Evolutionary conservation across 2,113 vertebrate species (phyloP), one percentile per base, ranked within the genome.

Genomic region (Psettodes erumei): DNA sequence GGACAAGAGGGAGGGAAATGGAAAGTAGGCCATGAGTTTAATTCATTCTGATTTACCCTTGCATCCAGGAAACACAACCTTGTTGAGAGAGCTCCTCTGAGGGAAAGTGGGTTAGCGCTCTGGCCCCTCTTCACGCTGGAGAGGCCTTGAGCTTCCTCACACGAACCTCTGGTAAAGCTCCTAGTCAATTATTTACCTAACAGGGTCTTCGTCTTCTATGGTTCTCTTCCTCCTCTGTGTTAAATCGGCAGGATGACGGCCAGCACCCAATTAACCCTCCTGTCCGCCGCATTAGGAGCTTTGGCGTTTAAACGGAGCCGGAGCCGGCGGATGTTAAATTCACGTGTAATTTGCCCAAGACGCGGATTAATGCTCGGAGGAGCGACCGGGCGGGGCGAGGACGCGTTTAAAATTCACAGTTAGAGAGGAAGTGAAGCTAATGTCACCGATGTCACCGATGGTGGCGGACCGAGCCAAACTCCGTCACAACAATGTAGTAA

Each of bases 11-110:
- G 72, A 72, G 56, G 63, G 45, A 42, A 23, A 50, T 54, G 0
- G 23, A 83, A 92, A 89, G 38, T 84, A 86, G 89, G 85, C 72
- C 79, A 85, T 8, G 76, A 75, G 64, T 83, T 82, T 54, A 85
- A 90, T 79, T 77, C 78, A 71, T 65, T 85, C 71, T 76, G 86
- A 83, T 89, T 77, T 76, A 79, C 70, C 80, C 83, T 83, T 56
- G 72, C 84, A 85, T 89, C 65, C 69, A 81, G 87, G 73, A 84
- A 91, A 86, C 68, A 69, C 84, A 79, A 62, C 83, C 77, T 74
- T 65, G 77, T 76, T 68, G 55, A 74, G 65, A 62, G 62, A 71
- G 75, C 81, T 81, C 68, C 78, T 77, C 71, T 4, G 77, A 82
- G 77, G 63, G 60, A 69, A 80, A 81, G 80, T 42, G 78, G 88